phyloP scores from a whole-genome alignment of 2,797 vertebrate genomes.

The Periparus ater region DNA sequence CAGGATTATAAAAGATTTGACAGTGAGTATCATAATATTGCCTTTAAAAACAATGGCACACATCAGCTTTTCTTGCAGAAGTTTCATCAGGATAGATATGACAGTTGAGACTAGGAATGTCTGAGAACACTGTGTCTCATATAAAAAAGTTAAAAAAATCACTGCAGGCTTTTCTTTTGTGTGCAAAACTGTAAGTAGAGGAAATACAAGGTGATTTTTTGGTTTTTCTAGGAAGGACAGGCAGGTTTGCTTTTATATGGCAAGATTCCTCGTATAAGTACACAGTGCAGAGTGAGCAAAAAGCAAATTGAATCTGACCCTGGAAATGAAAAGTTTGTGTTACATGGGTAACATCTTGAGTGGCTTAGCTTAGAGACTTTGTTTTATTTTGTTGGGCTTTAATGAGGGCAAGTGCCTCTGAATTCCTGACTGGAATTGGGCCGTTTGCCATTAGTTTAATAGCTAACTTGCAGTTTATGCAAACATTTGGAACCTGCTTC shows the following conservation, averaged over 20 bases:
- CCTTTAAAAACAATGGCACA: neutral
- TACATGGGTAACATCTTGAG: slow-evolving; percentile 3
- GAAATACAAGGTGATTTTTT: neutral
- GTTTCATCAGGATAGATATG: neutral
- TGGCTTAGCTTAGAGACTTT: slow-evolving; percentile 35
- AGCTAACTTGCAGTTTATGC: slow-evolving; percentile 55
- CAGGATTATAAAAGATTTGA: neutral
- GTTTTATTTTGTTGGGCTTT: slow-evolving; percentile 42
- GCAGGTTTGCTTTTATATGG: neutral
- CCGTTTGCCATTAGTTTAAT: slow-evolving; percentile 41
- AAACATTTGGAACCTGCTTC: slow-evolving; percentile 28
- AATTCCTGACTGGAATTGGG: slow-evolving; percentile 23
- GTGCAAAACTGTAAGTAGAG: neutral
- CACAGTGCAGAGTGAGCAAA: neutral
- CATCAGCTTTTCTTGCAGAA: neutral
- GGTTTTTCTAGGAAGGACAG: neutral
- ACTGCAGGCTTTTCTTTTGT: neutral
- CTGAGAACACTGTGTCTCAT: neutral
- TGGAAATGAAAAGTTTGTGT: slow-evolving; percentile 9
- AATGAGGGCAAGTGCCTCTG: slow-evolving; percentile 36
- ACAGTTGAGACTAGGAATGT: slow-evolving; percentile 4
- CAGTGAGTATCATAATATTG: neutral
- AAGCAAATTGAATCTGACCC: neutral
- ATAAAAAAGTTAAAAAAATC: neutral
- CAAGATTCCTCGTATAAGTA: neutral